phyloP scores from a whole-genome alignment of 2,113 vertebrate species.

The Sminthopsis crassicaudata region DNA sequence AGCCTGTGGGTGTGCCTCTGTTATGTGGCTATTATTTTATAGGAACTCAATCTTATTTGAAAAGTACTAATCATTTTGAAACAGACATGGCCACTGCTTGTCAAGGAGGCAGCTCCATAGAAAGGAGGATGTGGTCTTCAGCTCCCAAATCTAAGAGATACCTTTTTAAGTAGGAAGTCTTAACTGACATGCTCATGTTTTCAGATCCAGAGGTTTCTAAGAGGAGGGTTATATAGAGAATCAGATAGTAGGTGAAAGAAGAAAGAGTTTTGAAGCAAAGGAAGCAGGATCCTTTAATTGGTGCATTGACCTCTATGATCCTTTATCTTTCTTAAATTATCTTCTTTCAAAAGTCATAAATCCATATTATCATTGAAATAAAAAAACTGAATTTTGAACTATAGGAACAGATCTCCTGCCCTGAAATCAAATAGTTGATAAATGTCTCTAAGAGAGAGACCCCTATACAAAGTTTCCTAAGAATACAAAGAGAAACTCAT shows the following conservation, averaged over 20 bases:
- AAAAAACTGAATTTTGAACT: neutral
- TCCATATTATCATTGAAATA: conserved; percentile 4
- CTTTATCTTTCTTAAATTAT: conserved; percentile 29
- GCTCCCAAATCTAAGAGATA: neutral
- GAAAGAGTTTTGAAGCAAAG: neutral
- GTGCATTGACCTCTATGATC: neutral
- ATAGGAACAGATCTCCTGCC: neutral
- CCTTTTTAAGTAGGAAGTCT: neutral
- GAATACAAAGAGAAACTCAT: neutral
- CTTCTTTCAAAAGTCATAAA: conserved; percentile 16
- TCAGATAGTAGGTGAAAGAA: neutral
- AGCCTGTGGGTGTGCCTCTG: neutral
- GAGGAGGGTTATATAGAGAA: neutral
- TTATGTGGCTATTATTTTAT: neutral
- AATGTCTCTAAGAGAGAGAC: neutral
- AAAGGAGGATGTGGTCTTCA: neutral
- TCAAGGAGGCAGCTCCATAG: neutral
- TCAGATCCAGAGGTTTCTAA: neutral
- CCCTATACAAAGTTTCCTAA: neutral
- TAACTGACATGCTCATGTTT: neutral
- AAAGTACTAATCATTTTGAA: neutral
- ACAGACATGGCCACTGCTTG: neutral
- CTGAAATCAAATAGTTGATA: neutral
- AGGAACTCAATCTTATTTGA: neutral
- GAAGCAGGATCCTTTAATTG: neutral